Evolutionary conservation across 2,113 vertebrate genomes (phyloP).

Genomic region (Brienomyrus longianalis): DNA sequence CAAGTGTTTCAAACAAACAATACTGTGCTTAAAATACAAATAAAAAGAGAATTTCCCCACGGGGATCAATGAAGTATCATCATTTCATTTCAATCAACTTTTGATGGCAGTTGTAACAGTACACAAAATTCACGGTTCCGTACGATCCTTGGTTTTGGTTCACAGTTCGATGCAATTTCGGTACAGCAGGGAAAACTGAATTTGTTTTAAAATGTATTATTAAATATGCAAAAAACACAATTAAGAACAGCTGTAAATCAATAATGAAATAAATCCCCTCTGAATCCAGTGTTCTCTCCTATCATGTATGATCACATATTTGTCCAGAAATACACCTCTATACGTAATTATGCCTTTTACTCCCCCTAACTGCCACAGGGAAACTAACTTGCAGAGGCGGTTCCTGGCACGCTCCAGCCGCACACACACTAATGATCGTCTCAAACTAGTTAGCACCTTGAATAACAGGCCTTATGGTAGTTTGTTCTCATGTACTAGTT

Average conservation of each 20-base stretch:
- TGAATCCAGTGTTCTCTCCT: neutral
- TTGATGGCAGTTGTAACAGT: too few relatives aligned
- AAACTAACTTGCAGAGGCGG: neutral
- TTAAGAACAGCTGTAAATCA: too few relatives aligned
- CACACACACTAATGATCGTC: neutral
- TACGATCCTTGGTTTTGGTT: too few relatives aligned
- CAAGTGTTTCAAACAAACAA: neutral
- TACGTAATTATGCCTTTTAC: neutral
- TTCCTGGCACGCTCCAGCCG: too few relatives aligned
- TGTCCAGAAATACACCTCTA: neutral
- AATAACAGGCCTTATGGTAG: neutral
- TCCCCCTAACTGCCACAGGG: neutral
- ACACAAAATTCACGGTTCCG: too few relatives aligned
- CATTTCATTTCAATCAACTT: neutral
- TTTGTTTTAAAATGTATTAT: too few relatives aligned
- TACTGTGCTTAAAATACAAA: neutral
- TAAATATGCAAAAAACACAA: too few relatives aligned
- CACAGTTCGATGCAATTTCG: too few relatives aligned
- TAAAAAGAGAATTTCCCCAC: neutral
- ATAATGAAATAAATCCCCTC: neutral
- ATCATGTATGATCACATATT: neutral
- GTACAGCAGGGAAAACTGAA: too few relatives aligned
- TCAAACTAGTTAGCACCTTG: neutral
- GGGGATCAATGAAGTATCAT: neutral
- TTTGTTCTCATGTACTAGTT: neutral